These are phyloP conservation scores for Monoplex corrugatus DNA, from an alignment of 2,888 invertebrate genomes.

Conservation along the genomic window DNA sequence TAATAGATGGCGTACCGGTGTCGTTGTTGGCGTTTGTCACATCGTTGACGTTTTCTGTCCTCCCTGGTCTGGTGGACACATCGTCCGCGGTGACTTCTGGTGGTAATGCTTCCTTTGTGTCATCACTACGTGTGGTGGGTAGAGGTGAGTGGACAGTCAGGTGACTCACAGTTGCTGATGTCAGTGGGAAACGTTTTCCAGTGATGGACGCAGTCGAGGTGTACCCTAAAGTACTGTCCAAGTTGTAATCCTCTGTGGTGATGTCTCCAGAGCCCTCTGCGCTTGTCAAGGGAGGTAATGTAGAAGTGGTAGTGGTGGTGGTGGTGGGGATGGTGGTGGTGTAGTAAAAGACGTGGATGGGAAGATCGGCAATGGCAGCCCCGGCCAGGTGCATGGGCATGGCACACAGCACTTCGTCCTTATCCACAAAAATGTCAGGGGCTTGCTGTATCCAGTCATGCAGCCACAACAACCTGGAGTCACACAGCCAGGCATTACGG, in stretches of 20 bases:
- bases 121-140: too few relatives aligned
- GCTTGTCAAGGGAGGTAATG: not conserved
- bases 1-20: too few relatives aligned
- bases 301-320: conserved; percentile 5
- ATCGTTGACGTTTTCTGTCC: not conserved
- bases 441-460: conserved; percentile 82
- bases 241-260: not conserved
- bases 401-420: conserved; percentile 45
- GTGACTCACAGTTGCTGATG: too few relatives aligned
- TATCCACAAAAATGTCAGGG: conserved; percentile 59
- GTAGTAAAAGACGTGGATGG: conserved; percentile 12
- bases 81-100: not conserved
- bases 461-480: conserved; percentile 91
- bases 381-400: conserved; percentile 35
- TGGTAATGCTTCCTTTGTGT: too few relatives aligned
- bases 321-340: conserved; percentile 25
- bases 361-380: conserved; percentile 37
- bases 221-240: too few relatives aligned
- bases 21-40: too few relatives aligned
- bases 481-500: conserved; percentile 90
- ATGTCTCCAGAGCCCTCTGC: not conserved
- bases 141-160: too few relatives aligned
- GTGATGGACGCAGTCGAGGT: too few relatives aligned
- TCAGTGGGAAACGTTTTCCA: too few relatives aligned
- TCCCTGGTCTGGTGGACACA: not conserved